A percentile compares a stretch with the other conserved stretches of the same genome.
Evolutionary conservation across 2,113 vertebrate species (phyloP).

Genomic region (Microtus montanus): DNA sequence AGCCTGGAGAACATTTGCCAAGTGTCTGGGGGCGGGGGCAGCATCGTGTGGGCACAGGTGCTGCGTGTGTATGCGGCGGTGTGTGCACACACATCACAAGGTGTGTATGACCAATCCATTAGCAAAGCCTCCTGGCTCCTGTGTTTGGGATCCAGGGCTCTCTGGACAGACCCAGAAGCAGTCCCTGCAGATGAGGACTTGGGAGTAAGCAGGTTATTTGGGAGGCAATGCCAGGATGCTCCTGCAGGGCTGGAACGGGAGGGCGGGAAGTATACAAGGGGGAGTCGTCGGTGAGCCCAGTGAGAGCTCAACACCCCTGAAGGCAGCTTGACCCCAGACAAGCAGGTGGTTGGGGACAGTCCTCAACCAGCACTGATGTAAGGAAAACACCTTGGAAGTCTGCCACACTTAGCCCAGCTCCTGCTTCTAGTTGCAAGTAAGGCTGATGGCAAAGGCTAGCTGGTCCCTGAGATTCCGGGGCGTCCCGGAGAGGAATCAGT

Average conservation of each 20-base stretch:
- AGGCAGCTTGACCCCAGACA: background rate
- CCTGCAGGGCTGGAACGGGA: no score
- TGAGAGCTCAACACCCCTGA: no score
- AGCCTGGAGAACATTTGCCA: background rate
- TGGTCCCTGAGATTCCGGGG: no score
- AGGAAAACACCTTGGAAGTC: background rate
- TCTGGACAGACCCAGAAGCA: background rate
- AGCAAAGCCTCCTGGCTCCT: background rate
- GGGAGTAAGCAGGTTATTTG: background rate
- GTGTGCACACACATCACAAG: background rate
- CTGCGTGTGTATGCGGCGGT: accelerated
- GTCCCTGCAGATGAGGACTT: background rate
- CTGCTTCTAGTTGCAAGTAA: background rate
- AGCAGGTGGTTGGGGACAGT: accelerated
- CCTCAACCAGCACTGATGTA: no score
- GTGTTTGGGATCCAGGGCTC: background rate
- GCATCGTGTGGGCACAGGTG: no score
- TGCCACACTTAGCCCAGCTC: no score
- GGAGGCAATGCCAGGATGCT: background rate
- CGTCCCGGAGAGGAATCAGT: no score
- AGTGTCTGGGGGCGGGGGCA: accelerated
- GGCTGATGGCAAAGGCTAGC: background rate
- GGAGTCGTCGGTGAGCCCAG: no score
- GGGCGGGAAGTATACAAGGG: background rate
- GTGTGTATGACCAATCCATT: background rate